Base-by-base conservation (phyloP, 2,113 vertebrate genomes). In the Mastomys natalensis region DNA sequence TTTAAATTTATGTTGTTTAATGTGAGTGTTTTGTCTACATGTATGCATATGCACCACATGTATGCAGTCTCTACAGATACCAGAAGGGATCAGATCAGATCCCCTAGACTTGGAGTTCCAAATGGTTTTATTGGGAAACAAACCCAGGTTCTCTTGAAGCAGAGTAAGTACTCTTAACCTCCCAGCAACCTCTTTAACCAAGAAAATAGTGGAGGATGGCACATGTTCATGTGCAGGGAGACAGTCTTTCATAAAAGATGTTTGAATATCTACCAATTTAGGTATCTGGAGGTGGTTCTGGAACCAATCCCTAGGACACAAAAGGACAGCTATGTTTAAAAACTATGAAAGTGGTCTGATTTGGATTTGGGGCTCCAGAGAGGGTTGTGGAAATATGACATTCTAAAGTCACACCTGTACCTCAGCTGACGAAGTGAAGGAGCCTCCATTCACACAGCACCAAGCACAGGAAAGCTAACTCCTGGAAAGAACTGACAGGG, bases 281-380 rank as follows among this genome's bases (percentile, higher is more conserved):
- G 19, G 13, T 84, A 43, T 34, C 55, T 53, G 16, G 2, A 3
- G 21, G 19, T 64, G 45, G 37, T 62, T 55, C 55, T 84, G 45
- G 26, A 66, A 26, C 55, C 78, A 29, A 37, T 80, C 24, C 37
- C 77, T 26, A 29, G 6, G 29, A 85, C 31, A 66, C 58, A 53
- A 76, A 90, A 40, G 16, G 68, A 84, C 24, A 53, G 19, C 26
- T 34, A 8, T 55, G 5, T 48, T 89, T 17, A 91, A 92, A 62
- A 95, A 9, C n/a, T 66, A 17, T 60, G 31, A 31, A 76, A 60
- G 77, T 55, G 31, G 12, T 62, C 62, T 84, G 6, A 81, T 68
- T 89, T 72, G 58, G 82, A 92, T 70, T 91, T 55, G 76, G 72
- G 92, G 22, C 24, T 95, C 43, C 7, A 73, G 60, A 96, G 66